A percentile compares a stretch with the other conserved stretches of the same genome.
Conservation (phyloP, 2,113 vertebrate species). For the Alectura lathami region DNA sequence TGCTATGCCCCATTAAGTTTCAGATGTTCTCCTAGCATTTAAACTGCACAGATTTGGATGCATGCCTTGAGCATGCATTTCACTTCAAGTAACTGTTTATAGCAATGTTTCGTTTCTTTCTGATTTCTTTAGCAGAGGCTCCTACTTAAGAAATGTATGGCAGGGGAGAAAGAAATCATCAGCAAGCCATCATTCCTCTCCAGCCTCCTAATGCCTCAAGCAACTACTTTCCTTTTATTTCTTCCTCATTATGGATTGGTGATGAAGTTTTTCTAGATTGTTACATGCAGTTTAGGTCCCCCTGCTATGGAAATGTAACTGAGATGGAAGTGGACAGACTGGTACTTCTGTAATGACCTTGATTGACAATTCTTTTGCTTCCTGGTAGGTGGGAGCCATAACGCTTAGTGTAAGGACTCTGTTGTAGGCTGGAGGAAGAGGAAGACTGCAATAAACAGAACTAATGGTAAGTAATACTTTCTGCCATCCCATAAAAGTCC, state of each 20-base stretch:
- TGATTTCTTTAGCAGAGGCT: background rate
- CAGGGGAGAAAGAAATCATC: background rate
- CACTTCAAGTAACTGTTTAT: background rate
- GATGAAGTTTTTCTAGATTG: background rate
- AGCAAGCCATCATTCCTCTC: background rate
- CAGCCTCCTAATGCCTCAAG: background rate
- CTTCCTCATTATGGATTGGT: background rate
- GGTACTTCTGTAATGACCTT: conserved; percentile 17
- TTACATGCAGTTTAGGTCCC: background rate
- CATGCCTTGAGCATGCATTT: background rate
- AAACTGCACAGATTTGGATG: background rate
- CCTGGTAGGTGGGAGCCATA: conserved; percentile 72
- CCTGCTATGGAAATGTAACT: background rate
- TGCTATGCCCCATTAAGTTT: background rate
- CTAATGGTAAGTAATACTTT: conserved; percentile 59
- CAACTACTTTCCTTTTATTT: background rate
- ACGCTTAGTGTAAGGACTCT: conserved; percentile 70
- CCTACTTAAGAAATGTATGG: background rate
- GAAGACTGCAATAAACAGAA: conserved; percentile 47
- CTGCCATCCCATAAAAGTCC: background rate
- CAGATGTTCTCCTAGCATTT: background rate
- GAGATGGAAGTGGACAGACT: background rate
- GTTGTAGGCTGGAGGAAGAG: conserved; percentile 72
- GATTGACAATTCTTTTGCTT: conserved; percentile 74
- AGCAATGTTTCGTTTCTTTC: background rate